Evolutionary conservation across 1,140 invertebrate species (phyloP), one percentile per base, ranked within the genome.

Genomic region (Leptopilina boulardi): DNA sequence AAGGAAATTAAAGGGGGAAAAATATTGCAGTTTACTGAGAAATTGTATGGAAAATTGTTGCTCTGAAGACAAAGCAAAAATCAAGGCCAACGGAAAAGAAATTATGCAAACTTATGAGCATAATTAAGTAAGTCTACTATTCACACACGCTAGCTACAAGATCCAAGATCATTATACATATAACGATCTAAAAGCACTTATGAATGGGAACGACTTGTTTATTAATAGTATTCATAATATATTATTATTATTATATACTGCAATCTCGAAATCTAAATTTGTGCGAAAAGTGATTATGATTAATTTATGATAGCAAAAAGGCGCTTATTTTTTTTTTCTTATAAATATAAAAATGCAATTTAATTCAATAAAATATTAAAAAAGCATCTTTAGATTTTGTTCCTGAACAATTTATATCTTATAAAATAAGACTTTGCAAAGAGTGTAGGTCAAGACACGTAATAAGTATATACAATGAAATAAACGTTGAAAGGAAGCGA

Each of bases 381-480:
- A n/a, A n/a, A n/a, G n/a, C n/a, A n/a, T 30, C 5, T 30, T 30
- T 30, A 30, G 5, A 30, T 30, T 30, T 5, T 30, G 26, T 3
- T 30, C 26, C 26, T 0, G 3, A 47, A 15, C 44, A 47, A 47
- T 47, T 47, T 47, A 47, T 4, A 47, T 15, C 13, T 23, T 3
- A 11, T 59, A 19, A 23, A 47, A n/a, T 18, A 18, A 15, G 23
- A 18, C 10, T 23, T 15, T 66, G 5, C 23, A 15, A 30, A 26
- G 23, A 51, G 54, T 23, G 54, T 59, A 59, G 56, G 23, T 66
- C 56, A 66, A 66, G 54, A 66, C 26, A 30, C 23, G 15, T n/a
- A 26, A 30, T 2, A 66, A 66, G 56, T 30, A 26, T 23, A 30
- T 30, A 30, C 10, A 66, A 66, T 66, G 21, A 66, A 66, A 66